phyloP scores from a whole-genome alignment of 92 coral and sea anemone genomes.

The Palythoa caribaeorum region DNA sequence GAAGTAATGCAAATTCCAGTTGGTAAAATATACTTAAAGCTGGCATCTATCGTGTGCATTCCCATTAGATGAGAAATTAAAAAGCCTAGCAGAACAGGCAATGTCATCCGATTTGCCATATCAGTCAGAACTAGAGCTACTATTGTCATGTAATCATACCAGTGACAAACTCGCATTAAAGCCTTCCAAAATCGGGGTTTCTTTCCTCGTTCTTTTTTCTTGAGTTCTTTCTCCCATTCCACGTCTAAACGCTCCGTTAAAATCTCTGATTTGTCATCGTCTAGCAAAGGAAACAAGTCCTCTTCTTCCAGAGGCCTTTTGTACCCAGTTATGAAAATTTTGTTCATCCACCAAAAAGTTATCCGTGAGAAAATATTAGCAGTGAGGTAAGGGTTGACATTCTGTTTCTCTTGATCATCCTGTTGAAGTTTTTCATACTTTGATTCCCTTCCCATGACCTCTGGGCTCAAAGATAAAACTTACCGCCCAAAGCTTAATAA shows the following conservation, averaged over 20 bases:
- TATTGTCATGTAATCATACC: conserved; percentile 78
- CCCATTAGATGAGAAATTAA: conserved; percentile 91
- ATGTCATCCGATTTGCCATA: conserved; percentile 91
- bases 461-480: neutral
- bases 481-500: conserved; percentile 4
- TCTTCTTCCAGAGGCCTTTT: conserved; percentile 85
- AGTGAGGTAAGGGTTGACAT: conserved; percentile 78
- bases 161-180: conserved; percentile 82
- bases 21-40: conserved; percentile 82
- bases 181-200: conserved; percentile 92
- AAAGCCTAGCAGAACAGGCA: conserved; percentile 86
- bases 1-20: conserved; percentile 89
- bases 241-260: conserved; percentile 75
- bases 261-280: conserved; percentile 84
- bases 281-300: conserved; percentile 83
- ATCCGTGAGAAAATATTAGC: conserved; percentile 83
- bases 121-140: conserved; percentile 81
- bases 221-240: conserved; percentile 84
- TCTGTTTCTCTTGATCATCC: conserved; percentile 57
- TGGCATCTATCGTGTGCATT: conserved; percentile 68
- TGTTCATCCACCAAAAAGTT: conserved; percentile 94
- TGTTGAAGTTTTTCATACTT: conserved; percentile 74
- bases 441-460: conserved; percentile 70
- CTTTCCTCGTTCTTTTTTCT: conserved; percentile 72
- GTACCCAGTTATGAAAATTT: conserved; percentile 81